Evolutionary conservation across 2,888 invertebrate genomes (phyloP).

Genomic region (Ormyrus rosae): DNA sequence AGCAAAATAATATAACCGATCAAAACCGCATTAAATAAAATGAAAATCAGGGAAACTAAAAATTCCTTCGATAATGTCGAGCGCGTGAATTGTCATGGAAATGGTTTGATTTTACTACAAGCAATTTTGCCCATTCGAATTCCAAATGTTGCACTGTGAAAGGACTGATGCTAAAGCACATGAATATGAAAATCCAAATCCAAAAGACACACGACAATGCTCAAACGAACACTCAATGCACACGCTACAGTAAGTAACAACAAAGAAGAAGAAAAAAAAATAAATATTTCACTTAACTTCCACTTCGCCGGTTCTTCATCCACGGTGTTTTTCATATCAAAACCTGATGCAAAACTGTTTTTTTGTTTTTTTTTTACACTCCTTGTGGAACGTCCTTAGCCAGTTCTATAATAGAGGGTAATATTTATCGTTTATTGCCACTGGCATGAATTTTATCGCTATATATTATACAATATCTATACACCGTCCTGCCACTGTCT

Average conservation of each 20-base stretch:
- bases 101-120: slow-evolving; percentile 50
- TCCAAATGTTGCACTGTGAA: slow-evolving; percentile 4
- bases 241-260: not conserved
- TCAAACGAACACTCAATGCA: not conserved
- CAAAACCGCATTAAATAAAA: no score
- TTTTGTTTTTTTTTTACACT: slow-evolving; percentile 47
- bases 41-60: no score
- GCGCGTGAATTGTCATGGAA: not conserved
- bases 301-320: slow-evolving; percentile 7
- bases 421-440: slow-evolving; percentile 56
- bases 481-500: not conserved
- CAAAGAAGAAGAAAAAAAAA: not conserved
- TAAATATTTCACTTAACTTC: slow-evolving; percentile 1
- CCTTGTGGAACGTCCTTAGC: slow-evolving; percentile 64
- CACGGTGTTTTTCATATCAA: slow-evolving; percentile 22
- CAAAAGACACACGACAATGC: not conserved
- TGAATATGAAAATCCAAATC: not conserved
- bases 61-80: no score
- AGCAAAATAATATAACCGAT: no score
- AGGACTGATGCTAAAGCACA: slow-evolving; percentile 23
- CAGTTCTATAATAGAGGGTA: slow-evolving; percentile 59
- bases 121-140: not conserved
- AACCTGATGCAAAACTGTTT: slow-evolving; percentile 30
- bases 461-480: slow-evolving; percentile 19
- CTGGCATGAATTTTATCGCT: slow-evolving; percentile 64